A percentile compares a stretch with the other conserved stretches of the same genome.
Conservation (phyloP, 2,888 invertebrate species). For the Hyles lineata region DNA sequence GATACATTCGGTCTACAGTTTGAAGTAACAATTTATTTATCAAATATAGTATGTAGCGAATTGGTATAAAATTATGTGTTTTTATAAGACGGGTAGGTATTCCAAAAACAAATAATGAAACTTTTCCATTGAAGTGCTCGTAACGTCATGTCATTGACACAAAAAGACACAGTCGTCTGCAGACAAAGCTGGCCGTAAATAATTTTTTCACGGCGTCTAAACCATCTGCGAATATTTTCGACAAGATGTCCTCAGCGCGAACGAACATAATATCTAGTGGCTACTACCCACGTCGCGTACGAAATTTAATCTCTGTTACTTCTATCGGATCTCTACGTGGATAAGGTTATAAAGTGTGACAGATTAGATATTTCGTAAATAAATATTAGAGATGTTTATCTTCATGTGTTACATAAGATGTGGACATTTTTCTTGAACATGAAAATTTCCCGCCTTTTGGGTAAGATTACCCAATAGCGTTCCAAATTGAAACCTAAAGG, state of each 20-base stretch:
- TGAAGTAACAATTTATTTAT: too few species aligned
- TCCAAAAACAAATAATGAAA: background rate
- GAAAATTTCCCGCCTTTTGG: background rate
- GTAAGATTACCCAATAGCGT: background rate
- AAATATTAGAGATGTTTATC: background rate
- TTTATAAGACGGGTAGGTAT: too few species aligned
- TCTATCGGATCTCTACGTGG: background rate
- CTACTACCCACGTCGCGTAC: conserved; percentile 12
- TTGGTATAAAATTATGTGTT: too few species aligned
- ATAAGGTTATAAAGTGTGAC: background rate
- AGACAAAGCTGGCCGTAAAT: conserved; percentile 18
- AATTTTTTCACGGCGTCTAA: conserved; percentile 8
- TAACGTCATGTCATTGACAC: conserved; percentile 11
- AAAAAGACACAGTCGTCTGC: conserved; percentile 18
- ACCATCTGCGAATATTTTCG: conserved; percentile 21
- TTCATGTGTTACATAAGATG: background rate
- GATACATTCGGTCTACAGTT: too few species aligned
- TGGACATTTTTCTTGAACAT: background rate
- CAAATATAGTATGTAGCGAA: too few species aligned
- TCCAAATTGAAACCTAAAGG: background rate
- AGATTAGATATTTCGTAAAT: conserved; percentile 8
- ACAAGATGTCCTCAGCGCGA: conserved; percentile 20
- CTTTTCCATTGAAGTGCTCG: background rate
- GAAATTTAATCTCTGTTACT: background rate
- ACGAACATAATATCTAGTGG: background rate